These are phyloP conservation scores for Parnassius apollo DNA, from an alignment of 2,888 invertebrate species.

Conservation along the genomic window DNA sequence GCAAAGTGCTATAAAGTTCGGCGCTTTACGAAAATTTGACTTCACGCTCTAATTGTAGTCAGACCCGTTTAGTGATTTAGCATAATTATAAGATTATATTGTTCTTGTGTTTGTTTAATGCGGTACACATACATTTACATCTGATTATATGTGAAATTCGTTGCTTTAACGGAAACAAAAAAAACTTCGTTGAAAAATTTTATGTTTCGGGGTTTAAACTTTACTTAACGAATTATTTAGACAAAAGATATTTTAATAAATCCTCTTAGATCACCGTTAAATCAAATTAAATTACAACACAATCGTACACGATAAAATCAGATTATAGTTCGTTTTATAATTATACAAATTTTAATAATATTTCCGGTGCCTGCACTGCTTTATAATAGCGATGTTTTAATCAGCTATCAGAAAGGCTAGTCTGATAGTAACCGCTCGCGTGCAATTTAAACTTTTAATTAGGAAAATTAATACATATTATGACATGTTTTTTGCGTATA, in stretches of 20 bases:
- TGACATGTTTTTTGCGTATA: too few relatives aligned
- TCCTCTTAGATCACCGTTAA: background rate
- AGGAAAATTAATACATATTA: too few relatives aligned
- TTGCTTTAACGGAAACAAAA: slow-evolving; percentile 49
- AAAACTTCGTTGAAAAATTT: slow-evolving; percentile 57
- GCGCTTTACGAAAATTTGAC: slow-evolving; percentile 29
- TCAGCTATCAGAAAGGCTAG: too few relatives aligned
- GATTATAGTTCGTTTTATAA: too few relatives aligned
- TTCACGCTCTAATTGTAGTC: slow-evolving; percentile 43
- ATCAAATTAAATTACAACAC: background rate
- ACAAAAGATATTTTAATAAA: slow-evolving; percentile 20
- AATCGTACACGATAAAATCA: too few relatives aligned
- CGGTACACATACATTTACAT: slow-evolving; percentile 56
- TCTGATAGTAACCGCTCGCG: too few relatives aligned
- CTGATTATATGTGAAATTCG: slow-evolving; percentile 52
- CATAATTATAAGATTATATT: slow-evolving; percentile 65
- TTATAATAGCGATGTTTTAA: too few relatives aligned
- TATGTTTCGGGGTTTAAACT: slow-evolving; percentile 57
- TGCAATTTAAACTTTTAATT: too few relatives aligned
- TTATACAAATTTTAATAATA: too few relatives aligned
- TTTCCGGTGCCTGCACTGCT: too few relatives aligned
- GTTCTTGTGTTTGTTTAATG: slow-evolving; percentile 55
- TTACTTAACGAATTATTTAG: slow-evolving; percentile 46
- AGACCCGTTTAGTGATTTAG: slow-evolving; percentile 65
- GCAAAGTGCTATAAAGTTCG: background rate